Evolutionary conservation across 2,797 vertebrate species (phyloP).

Genomic region (Propithecus perrieri): DNA sequence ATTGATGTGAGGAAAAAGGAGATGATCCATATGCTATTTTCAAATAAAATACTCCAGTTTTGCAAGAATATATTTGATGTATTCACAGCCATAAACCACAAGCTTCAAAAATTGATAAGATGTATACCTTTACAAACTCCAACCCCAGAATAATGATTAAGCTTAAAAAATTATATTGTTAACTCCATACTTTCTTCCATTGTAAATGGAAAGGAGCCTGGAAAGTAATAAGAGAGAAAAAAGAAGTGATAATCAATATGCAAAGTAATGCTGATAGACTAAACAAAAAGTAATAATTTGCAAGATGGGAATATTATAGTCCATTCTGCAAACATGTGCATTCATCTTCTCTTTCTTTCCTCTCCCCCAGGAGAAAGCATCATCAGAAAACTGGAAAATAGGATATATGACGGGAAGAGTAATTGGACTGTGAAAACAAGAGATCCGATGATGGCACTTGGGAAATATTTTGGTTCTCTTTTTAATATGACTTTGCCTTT

Average conservation of each 20-base stretch:
- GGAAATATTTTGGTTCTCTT: neutral
- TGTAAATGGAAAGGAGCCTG: neutral
- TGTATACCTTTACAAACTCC: neutral
- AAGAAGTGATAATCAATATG: neutral
- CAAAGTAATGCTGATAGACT: neutral
- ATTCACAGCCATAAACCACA: neutral
- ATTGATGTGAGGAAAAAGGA: neutral
- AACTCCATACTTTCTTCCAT: neutral
- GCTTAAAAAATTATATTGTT: neutral
- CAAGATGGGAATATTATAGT: neutral
- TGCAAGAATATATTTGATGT: neutral
- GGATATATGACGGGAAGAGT: neutral
- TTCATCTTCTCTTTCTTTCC: neutral
- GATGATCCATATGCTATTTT: neutral
- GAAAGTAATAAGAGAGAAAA: neutral
- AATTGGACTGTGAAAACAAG: slow-evolving; percentile 2
- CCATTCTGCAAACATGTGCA: neutral
- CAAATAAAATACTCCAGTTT: neutral
- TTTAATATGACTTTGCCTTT: slow-evolving; percentile 39
- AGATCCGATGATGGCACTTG: neutral
- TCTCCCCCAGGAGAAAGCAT: neutral
- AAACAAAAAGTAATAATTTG: slow-evolving; percentile 2
- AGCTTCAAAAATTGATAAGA: neutral
- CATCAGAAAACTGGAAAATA: neutral
- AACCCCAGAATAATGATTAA: neutral